These are phyloP conservation scores for Brachyptera putata DNA, from an alignment of 2,888 invertebrate species.

Conservation along the genomic window DNA sequence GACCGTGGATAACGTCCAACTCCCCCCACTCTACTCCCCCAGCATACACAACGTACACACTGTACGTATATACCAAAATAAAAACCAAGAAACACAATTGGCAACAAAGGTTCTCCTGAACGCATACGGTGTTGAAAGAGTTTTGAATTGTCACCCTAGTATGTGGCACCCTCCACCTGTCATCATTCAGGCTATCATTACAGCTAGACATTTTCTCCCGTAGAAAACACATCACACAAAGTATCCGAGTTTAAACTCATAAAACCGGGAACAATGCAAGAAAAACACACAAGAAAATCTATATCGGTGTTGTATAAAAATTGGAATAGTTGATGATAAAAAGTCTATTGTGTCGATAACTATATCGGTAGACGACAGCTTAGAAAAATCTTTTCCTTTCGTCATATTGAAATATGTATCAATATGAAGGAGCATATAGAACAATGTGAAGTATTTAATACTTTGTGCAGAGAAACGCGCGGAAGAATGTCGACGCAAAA, in stretches of 20 bases:
- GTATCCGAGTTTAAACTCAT: slow-evolving; percentile 33
- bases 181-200: too few species aligned
- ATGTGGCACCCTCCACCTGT: neutral
- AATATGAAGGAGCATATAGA: neutral
- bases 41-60: neutral
- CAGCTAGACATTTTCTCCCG: too few species aligned
- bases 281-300: slow-evolving; percentile 17
- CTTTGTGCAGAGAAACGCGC: neutral
- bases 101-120: slow-evolving; percentile 32
- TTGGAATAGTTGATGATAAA: slow-evolving; percentile 7
- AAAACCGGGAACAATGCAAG: slow-evolving; percentile 29
- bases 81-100: slow-evolving; percentile 34
- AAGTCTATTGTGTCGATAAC: slow-evolving; percentile 33
- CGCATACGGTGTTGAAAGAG: slow-evolving; percentile 27
- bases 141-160: slow-evolving; percentile 32
- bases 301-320: neutral
- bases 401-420: neutral
- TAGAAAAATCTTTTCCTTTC: slow-evolving; percentile 32
- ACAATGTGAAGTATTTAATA: slow-evolving; percentile 11
- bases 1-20: slow-evolving; percentile 31
- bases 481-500: neutral
- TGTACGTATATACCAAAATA: slow-evolving; percentile 20
- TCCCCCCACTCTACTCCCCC: slow-evolving; percentile 16
- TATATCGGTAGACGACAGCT: too few species aligned
- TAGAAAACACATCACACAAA: slow-evolving; percentile 34